Base-by-base conservation (phyloP, 2,797 vertebrate genomes). In the Myripristis murdjan region DNA sequence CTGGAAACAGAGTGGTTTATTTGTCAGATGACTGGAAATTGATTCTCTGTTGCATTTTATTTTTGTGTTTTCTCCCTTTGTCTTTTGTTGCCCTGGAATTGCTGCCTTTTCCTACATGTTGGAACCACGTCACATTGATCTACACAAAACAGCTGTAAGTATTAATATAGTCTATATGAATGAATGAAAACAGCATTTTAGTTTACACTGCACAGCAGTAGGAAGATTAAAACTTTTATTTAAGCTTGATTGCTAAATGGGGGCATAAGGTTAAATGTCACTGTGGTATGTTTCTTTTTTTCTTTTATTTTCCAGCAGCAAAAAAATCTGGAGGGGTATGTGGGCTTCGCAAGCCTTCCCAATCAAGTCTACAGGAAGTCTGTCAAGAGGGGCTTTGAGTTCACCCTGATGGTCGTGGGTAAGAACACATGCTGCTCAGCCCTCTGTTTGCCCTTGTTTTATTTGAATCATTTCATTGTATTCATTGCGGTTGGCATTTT, bases 351-450 rank as follows among this genome's bases (percentile, higher is more conserved):
- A 82, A 99, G 97, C 94, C 97, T 99, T 67, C 98, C 98, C 62
- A 99, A 99, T 92, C 98, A 99, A 95, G 98, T 99, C 64, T 99
- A 99, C 92, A 95, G 98, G 84, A 99, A 99, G 92, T 99, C 98
- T 55, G 98, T 99, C 83, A 99, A 99, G 93, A 97, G 97, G 88
- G 98, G 98, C 55, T 99, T 99, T 88, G 98, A 99, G 92, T 99
- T 99, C 92, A 99, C 98, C 5, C 96, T 99, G 86, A 99, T 99
- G 98, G 98, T 99, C 90, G 98, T 99, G 89, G 98, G 98, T 99
- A 94, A 96, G 97, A 85, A 87, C 80, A 73, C 79, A 70, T 10
- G 10, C 76, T 64, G 66, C 64, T 68, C 52, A 3, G 39, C 33
- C 46, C 56, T 79, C 60, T 22, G 52, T 58, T 69, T 55, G 62